Percentiles rank a stretch among this genome's conserved stretches.
These are phyloP conservation scores for Tetragonula carbonaria DNA, from an alignment of 2,888 invertebrate genomes.

Conservation along the genomic window DNA sequence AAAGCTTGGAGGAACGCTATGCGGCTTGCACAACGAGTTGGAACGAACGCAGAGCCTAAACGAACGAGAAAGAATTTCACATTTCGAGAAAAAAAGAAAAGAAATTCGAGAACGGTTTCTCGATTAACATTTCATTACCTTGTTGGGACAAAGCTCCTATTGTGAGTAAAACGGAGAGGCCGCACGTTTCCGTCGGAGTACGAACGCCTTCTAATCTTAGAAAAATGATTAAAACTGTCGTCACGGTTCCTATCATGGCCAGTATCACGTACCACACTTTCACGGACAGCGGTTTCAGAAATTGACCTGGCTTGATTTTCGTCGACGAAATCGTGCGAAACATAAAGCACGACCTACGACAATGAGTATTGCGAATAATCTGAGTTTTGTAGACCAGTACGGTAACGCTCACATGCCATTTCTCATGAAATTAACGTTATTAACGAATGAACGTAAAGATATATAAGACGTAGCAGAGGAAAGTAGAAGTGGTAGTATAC, in stretches of 20 bases:
- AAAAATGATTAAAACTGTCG: constrained; percentile 60
- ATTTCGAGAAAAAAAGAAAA: too few relatives aligned
- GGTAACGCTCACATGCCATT: neutral
- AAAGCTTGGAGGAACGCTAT: constrained; percentile 76
- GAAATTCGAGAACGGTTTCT: neutral
- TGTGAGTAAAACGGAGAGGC: constrained; percentile 65
- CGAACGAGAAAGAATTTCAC: neutral
- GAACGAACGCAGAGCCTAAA: constrained; percentile 74
- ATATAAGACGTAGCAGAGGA: neutral
- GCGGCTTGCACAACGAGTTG: constrained; percentile 71
- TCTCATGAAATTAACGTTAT: neutral
- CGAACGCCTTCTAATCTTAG: constrained; percentile 65
- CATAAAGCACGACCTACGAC: constrained; percentile 72
- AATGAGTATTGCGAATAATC: neutral
- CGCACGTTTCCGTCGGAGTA: constrained; percentile 61
- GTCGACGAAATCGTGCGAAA: constrained; percentile 73
- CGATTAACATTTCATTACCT: constrained; percentile 54
- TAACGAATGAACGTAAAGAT: neutral
- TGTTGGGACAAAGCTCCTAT: constrained; percentile 76
- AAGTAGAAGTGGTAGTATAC: constrained; percentile 35
- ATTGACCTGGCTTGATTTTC: constrained; percentile 68
- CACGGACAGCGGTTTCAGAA: constrained; percentile 69
- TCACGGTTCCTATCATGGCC: constrained; percentile 56
- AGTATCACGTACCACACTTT: constrained; percentile 72
- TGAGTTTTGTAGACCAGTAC: neutral